Evolutionary conservation across 2,797 vertebrate species (phyloP).

Genomic region (Sparidentex hasta): DNA sequence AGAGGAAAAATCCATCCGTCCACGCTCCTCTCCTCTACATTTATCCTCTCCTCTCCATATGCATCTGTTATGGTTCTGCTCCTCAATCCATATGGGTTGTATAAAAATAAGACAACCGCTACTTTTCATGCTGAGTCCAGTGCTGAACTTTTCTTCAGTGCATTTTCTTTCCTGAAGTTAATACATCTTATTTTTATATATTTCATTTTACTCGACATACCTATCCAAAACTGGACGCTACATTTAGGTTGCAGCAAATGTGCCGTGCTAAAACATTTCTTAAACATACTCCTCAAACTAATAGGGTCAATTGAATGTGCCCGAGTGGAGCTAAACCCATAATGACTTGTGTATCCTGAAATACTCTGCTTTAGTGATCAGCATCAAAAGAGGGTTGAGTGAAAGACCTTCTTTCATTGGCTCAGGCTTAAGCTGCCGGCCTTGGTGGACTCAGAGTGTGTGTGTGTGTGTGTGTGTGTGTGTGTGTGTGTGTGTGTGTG

Average conservation of each 20-base stretch:
- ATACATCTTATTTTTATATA: conserved; percentile 12
- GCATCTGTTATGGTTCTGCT: conserved; percentile 54
- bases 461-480: conserved; percentile 30
- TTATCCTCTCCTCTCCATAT: conserved; percentile 69
- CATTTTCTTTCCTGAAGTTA: conserved; percentile 29
- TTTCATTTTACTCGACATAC: conserved; percentile 9
- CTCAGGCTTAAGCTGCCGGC: conserved; percentile 84
- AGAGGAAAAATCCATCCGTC: conserved; percentile 84
- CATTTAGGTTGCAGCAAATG: conserved; percentile 39
- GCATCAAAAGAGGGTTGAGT: conserved; percentile 83
- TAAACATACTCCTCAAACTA: conserved; percentile 63
- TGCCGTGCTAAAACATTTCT: conserved; percentile 49
- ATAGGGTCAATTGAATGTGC: conserved; percentile 73
- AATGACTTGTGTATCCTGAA: conserved; percentile 81
- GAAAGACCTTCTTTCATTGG: conserved; percentile 87
- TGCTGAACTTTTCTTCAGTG: conserved; percentile 11
- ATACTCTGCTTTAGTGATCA: conserved; percentile 85
- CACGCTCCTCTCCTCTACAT: conserved; percentile 69
- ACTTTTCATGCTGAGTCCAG: conserved; percentile 54
- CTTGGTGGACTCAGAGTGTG: conserved; percentile 53
- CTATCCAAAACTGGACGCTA: neutral
- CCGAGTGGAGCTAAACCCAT: conserved; percentile 70
- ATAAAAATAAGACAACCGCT: conserved; percentile 34
- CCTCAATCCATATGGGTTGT: conserved; percentile 60
- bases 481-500: conserved; percentile 13